A percentile compares a stretch with the other conserved stretches of the same genome.
Evolutionary conservation across 2,797 vertebrate genomes (phyloP).

Genomic region (Cryptoblepharus egeriae): DNA sequence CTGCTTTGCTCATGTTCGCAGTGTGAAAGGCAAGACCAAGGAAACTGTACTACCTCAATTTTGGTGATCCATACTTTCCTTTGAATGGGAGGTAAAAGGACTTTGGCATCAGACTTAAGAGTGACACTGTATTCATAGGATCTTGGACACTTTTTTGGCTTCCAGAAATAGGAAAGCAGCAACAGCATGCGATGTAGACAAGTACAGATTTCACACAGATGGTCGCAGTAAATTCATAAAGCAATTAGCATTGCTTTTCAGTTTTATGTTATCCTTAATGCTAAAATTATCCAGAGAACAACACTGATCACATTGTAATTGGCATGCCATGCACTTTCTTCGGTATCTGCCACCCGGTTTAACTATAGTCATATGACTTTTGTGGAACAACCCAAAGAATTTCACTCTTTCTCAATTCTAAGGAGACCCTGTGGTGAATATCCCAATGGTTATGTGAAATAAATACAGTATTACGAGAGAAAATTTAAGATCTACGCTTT

Average conservation of each 20-base stretch:
- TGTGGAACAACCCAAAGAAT: slow-evolving; percentile 59
- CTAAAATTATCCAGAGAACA: slow-evolving; percentile 48
- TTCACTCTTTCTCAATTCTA: slow-evolving; percentile 42
- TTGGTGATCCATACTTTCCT: not conserved
- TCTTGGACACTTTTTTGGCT: not conserved
- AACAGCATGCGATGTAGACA: not conserved
- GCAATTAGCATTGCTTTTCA: slow-evolving; percentile 44
- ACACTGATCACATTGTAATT: slow-evolving; percentile 56
- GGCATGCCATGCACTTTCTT: slow-evolving; percentile 55
- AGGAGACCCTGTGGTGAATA: slow-evolving; percentile 27
- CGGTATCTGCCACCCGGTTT: slow-evolving; percentile 35
- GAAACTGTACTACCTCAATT: not conserved
- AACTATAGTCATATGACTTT: slow-evolving; percentile 55
- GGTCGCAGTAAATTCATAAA: slow-evolving; percentile 38
- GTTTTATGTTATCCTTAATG: slow-evolving; percentile 52
- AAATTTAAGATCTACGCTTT: not conserved
- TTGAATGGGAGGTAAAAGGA: not conserved
- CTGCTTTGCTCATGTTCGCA: not conserved
- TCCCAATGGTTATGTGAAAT: slow-evolving; percentile 21
- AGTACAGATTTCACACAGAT: not conserved
- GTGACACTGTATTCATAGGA: not conserved
- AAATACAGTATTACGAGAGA: slow-evolving; percentile 2
- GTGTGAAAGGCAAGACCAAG: not conserved
- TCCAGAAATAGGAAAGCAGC: not conserved
- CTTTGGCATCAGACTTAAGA: not conserved